phyloP scores from a whole-genome alignment of 2,888 invertebrate species.

The Chrysodeixis includens region DNA sequence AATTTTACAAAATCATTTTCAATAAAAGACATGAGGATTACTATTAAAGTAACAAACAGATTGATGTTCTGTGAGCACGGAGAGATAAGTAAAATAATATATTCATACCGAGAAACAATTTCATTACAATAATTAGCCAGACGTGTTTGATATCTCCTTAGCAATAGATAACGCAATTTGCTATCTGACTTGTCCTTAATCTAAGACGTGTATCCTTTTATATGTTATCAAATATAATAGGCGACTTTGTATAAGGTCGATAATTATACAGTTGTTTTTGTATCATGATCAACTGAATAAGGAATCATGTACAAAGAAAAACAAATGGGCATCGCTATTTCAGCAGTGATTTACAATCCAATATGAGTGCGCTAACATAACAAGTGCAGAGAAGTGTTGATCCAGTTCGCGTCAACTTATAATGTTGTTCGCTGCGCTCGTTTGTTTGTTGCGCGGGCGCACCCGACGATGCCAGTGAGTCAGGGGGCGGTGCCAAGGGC shows the following conservation, averaged over 20 bases:
- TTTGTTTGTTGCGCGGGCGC: conserved; percentile 73
- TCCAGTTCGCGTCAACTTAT: conserved; percentile 43
- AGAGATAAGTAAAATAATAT: background rate
- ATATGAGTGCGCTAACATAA: conserved; percentile 33
- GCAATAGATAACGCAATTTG: conserved; percentile 25
- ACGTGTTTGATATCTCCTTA: conserved; percentile 19
- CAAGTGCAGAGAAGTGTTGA: conserved; percentile 39
- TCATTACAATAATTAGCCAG: conserved; percentile 13
- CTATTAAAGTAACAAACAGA: conserved; percentile 8
- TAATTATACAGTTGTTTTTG: background rate
- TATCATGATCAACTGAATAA: background rate
- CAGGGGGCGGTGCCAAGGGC: conserved; percentile 86
- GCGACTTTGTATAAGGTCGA: background rate
- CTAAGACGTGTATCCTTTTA: conserved; percentile 13
- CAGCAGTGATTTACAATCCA: conserved; percentile 21
- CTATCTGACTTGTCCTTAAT: conserved; percentile 22
- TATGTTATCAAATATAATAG: conserved; percentile 1
- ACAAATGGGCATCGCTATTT: conserved; percentile 22
- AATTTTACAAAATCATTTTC: conserved; percentile 20
- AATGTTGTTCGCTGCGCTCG: conserved; percentile 48
- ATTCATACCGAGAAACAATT: background rate
- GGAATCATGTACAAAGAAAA: conserved; percentile 8
- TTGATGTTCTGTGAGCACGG: background rate
- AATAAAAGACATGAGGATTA: background rate
- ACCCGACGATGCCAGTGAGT: conserved; percentile 72